Base-by-base conservation (phyloP, 2,797 vertebrate genomes). In the Megalops cyprinoides region DNA sequence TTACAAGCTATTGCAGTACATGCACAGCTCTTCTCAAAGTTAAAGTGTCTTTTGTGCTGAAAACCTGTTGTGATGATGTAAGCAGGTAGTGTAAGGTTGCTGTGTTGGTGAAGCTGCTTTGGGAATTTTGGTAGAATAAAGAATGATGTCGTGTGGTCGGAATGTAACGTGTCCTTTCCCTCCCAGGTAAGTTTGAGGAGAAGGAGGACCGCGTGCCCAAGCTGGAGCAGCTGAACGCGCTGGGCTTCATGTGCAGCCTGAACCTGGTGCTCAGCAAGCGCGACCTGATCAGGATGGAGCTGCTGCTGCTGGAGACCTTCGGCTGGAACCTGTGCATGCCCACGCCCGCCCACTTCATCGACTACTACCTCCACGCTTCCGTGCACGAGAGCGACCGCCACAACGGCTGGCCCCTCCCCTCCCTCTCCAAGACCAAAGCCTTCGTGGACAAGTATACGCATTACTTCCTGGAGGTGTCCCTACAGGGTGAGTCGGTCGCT, bases 261-360 rank as follows among this genome's bases (percentile, higher is more conserved):
- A 95, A 95, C 84, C 91, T 97, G 83, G 92, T 92, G 44, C 93
- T 98, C 77, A 96, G 94, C 86, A 97, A 96, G 90, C 93, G 91
- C 77, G 96, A 98, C 79, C 92, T 97, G 82, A 95, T 96, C 84
- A 93, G 92, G 88, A 96, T 96, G 67, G 97, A 98, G 90, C 91
- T 97, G 83, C 91, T 97, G 86, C 92, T 98, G 78, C 93, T 98
- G 82, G 95, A 97, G 90, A 95, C 94, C 18, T 97, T 98, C 31
- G 84, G 90, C 87, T 98, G 97, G 97, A 96, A 97, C 88, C 94
- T 98, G 76, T 97, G 97, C 87, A 93, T 98, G 92, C 97, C 97
- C 82, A 98, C 97, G 0, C 94, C 97, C 0, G 97, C 97, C 44
- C 97, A 98, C 91, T 98, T 97, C 87, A 96, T 97, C 18, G 96